These are phyloP conservation scores for Gibbula magus DNA, from an alignment of 2,888 invertebrate species.

Conservation along the genomic window DNA sequence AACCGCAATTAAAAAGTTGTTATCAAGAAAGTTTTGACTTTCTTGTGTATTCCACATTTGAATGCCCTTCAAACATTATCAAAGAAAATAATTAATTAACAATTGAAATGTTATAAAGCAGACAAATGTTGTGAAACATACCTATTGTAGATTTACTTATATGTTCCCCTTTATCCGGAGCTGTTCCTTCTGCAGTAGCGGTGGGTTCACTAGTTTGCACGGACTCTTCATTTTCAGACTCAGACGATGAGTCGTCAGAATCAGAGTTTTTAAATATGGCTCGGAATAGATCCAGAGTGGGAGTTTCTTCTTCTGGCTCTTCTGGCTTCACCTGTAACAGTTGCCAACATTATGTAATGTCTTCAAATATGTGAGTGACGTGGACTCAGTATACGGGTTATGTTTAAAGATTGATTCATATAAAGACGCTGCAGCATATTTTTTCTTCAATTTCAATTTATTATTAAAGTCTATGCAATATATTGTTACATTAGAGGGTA, in stretches of 20 bases:
- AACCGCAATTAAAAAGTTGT: too few relatives aligned
- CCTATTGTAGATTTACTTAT: neutral
- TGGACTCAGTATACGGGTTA: too few relatives aligned
- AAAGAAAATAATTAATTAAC: neutral
- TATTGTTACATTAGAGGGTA: too few relatives aligned
- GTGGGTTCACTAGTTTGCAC: neutral
- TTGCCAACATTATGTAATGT: too few relatives aligned
- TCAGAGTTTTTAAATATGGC: slow-evolving; percentile 91
- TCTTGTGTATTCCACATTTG: too few relatives aligned
- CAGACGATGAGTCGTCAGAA: slow-evolving; percentile 72
- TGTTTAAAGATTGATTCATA: too few relatives aligned
- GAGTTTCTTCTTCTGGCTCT: slow-evolving; percentile 72
- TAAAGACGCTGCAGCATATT: too few relatives aligned
- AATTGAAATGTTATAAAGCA: too few relatives aligned
- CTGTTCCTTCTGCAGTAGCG: neutral
- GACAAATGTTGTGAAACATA: neutral
- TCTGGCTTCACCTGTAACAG: neutral
- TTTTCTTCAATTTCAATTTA: too few relatives aligned
- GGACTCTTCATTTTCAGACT: slow-evolving; percentile 25
- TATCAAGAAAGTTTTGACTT: too few relatives aligned
- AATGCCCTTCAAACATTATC: neutral
- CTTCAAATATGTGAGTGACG: too few relatives aligned
- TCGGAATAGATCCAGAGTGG: slow-evolving; percentile 87
- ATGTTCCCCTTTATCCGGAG: neutral
- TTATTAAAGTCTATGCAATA: too few relatives aligned